Evolutionary conservation across 1,140 invertebrate species (phyloP), one percentile per base, ranked within the genome.

Genomic region (Leptopilina clavipes): DNA sequence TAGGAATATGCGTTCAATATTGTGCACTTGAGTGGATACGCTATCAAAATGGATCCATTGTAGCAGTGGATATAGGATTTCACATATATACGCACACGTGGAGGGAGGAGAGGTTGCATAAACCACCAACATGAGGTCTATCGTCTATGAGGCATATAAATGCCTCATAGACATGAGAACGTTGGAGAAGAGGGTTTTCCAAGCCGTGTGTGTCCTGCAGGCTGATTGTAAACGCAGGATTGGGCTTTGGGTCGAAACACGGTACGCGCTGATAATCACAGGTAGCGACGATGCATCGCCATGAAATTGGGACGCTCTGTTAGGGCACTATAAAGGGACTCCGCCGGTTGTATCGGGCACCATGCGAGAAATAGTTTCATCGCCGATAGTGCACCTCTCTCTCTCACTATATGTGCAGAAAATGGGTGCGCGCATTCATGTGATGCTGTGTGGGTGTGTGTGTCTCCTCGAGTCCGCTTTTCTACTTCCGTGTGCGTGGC

Each of bases 191-290:
- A 52, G 48, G 22, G 25, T 25, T 74, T 19, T 59, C 14, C 37
- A 9, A 17, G 7, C 48, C 6, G 48, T 52, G 48, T 52, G 48
- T 43, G 22, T 5, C 7, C 48, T 76, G 71, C 74, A 83, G 82
- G 82, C 83, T 86, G 84, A 86, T 87, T 85, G 86, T 87, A 84
- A 85, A 86, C 86, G 83, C 82, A 84, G 85, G 84, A 89, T 88
- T 85, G 82, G 81, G 83, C 82, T 84, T 81, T 82, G 79, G 81
- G 78, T 81, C 79, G 80, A 85, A n/a, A 84, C 84, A 84, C 79
- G 79, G 82, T 83, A 85, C 83, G 86, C 86, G 84, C 85, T 84
- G 87, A 90, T 88, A 88, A 90, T 89, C 84, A 88, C 87, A 87
- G 86, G 86, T 88, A 88, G 84, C 85, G 85, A 84, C 85, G 85